Conservation (phyloP, 2,113 vertebrate species). For the Bubalus kerabau region DNA sequence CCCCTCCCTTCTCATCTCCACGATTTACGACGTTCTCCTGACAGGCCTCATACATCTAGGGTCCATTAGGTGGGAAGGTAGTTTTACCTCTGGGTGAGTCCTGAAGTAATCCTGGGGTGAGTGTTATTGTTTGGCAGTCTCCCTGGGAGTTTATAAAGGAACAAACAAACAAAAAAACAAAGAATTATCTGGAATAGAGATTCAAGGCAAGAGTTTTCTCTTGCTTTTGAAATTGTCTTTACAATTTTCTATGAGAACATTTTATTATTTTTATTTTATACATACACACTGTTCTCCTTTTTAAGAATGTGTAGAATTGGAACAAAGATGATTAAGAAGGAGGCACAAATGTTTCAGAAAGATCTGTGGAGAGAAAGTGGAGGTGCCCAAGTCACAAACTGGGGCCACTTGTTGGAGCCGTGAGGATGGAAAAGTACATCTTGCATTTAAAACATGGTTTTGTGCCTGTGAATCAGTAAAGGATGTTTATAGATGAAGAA, state of each 20-base stretch:
- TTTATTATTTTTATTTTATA: background rate
- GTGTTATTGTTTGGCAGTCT: background rate
- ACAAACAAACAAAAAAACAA: background rate
- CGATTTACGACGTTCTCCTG: constrained; percentile 42
- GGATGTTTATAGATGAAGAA: background rate
- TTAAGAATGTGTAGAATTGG: background rate
- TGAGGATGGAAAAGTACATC: background rate
- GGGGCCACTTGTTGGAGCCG: background rate
- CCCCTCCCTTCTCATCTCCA: background rate
- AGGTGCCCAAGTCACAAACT: background rate
- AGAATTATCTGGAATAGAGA: background rate
- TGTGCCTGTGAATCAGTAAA: background rate
- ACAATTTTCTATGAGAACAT: background rate
- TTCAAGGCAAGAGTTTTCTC: background rate
- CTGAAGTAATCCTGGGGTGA: constrained; percentile 5
- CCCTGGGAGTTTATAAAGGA: background rate
- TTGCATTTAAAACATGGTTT: background rate
- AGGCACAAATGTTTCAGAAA: background rate
- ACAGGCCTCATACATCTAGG: constrained; percentile 43
- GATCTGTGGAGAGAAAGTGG: background rate
- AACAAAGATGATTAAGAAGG: background rate
- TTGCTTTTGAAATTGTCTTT: background rate
- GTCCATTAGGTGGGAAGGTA: constrained; percentile 49
- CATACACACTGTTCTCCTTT: background rate
- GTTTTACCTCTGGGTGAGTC: constrained; percentile 47